Evolutionary conservation across 2,797 vertebrate species (phyloP).

Genomic region (Prionace glauca): DNA sequence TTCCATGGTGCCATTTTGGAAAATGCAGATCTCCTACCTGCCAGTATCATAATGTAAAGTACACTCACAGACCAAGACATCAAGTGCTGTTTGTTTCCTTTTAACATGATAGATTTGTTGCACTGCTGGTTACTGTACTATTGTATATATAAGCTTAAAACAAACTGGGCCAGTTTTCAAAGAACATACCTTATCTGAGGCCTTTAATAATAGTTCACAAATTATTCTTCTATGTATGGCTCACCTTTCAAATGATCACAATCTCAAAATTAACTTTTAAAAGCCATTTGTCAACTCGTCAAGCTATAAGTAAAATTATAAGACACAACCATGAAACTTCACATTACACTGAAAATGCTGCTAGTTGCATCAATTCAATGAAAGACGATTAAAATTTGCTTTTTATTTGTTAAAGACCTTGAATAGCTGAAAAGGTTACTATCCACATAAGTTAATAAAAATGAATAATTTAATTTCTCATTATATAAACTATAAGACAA

Average conservation of each 20-base stretch:
- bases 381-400: neutral
- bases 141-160: neutral
- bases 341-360: neutral
- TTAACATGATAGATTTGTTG: neutral
- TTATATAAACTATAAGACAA: neutral
- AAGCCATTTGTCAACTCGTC: neutral
- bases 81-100: neutral
- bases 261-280: neutral
- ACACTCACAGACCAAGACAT: neutral
- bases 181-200: neutral
- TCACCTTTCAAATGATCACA: neutral
- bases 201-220: constrained; percentile 13
- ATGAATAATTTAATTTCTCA: neutral
- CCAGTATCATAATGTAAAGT: neutral
- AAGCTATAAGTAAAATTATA: neutral
- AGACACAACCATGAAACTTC: neutral
- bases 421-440: neutral
- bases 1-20: neutral
- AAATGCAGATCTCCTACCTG: neutral
- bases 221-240: neutral
- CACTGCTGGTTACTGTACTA: neutral
- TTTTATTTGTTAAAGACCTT: neutral
- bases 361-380: neutral
- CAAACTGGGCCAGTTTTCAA: neutral
- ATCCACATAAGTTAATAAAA: neutral